A percentile compares a stretch with the other conserved stretches of the same genome.
Conservation (phyloP, 2,888 invertebrate genomes). For the Laothoe populi region DNA sequence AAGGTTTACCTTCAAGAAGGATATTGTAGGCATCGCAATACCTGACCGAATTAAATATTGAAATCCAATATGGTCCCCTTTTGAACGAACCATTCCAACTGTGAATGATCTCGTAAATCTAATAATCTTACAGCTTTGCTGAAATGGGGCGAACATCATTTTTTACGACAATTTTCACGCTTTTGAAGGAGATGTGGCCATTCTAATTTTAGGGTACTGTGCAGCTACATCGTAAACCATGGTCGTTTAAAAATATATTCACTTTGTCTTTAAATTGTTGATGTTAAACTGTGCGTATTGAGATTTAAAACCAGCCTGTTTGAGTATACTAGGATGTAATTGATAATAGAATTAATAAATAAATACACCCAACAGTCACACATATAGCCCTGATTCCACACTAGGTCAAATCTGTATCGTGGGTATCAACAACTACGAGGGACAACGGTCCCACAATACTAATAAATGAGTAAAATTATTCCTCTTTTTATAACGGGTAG, state of each 20-base stretch:
- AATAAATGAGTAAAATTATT: too few relatives aligned
- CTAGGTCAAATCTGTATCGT: too few relatives aligned
- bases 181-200: not conserved
- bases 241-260: not conserved
- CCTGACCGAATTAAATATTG: conserved; percentile 12
- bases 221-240: not conserved
- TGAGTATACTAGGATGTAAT: too few relatives aligned
- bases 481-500: too few relatives aligned
- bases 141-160: conserved; percentile 9
- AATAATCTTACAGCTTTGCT: conserved; percentile 15
- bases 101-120: conserved; percentile 22
- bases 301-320: too few relatives aligned
- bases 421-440: too few relatives aligned
- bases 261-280: not conserved
- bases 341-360: too few relatives aligned
- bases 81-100: conserved; percentile 12
- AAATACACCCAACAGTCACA: too few relatives aligned
- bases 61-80: conserved; percentile 21
- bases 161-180: conserved; percentile 19
- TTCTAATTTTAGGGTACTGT: conserved; percentile 17
- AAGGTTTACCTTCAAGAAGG: not conserved
- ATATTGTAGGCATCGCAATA: not conserved
- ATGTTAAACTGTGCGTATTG: not conserved
- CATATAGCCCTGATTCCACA: too few relatives aligned
- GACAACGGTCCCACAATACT: too few relatives aligned